Evolutionary conservation across 2,797 vertebrate genomes (phyloP), one percentile per base, ranked within the genome.

Genomic region (Nothura maculosa): DNA sequence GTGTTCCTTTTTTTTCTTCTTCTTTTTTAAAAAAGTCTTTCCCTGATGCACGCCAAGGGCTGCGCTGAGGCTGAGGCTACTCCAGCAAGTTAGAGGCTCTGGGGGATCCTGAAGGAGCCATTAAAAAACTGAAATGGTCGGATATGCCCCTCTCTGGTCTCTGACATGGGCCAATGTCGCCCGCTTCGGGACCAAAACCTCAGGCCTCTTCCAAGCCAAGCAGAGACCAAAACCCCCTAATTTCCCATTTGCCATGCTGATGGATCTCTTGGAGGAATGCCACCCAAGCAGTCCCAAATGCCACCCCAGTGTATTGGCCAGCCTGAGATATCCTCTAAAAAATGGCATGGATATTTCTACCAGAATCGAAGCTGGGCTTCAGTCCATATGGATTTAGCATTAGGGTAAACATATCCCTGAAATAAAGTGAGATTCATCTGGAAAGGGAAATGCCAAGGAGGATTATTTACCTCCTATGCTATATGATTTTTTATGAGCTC

Each of bases 341-440:
- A 85, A 73, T 62, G 72, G 67, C 76, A 10, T 66, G 67, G 61
- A 82, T 48, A 32, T 94, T 96, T 95, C 87, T 81, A 95, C 84
- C 9, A 93, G 79, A 81, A 81, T 68, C 4, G 0, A 95, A 92
- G 61, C 67, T 1, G 2, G 11, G 79, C 64, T 93, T 42, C 74
- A 4, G 3, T 66, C 74, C 69, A 28, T n/a, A 24, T 64, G 76
- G 87, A 73, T 87, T 92, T 94, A 92, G 60, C 82, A 69, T 20
- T 94, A 96, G 92, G 73, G 87, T 96, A 96, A 97, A 96, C 68
- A 97, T 21, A 93, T 61, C 48, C 48, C 47, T 69, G 64, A 42
- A 81, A 81, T 2, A 60, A 17, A 70, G 30, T 28, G 15, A 54
- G 32, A 52, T 81, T 76, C 42, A 9, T 74, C 38, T 43, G 63